Conservation (phyloP, 2,797 vertebrate species). For the Anguilla marmorata region DNA sequence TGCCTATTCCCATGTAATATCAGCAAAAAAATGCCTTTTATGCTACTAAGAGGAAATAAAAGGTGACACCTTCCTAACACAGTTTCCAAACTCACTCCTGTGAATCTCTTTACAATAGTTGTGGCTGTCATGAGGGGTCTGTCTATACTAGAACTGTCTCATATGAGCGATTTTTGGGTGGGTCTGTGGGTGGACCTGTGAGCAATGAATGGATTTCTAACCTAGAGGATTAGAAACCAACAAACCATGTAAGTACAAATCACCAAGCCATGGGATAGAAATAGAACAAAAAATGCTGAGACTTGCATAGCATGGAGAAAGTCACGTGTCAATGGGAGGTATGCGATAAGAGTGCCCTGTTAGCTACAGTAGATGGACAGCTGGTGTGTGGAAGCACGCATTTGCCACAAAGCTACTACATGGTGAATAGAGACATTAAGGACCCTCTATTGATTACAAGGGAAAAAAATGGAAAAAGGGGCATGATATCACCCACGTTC, state of each 20-base stretch:
- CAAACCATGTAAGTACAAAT: neutral
- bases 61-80: neutral
- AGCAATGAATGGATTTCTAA: neutral
- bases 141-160: neutral
- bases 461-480: constrained; percentile 31
- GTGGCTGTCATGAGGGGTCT: neutral
- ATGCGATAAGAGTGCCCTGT: too few species aligned
- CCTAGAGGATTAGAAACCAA: neutral
- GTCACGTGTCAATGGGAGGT: too few species aligned
- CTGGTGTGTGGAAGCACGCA: constrained; percentile 43
- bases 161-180: neutral
- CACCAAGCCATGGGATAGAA: neutral
- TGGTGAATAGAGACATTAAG: constrained; percentile 45
- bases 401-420: neutral
- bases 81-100: neutral
- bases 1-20: neutral
- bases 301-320: neutral
- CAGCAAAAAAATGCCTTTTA: neutral
- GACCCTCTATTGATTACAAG: constrained; percentile 27
- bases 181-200: neutral
- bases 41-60: neutral
- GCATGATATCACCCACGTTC: constrained; percentile 38
- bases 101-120: neutral
- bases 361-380: constrained; percentile 29
- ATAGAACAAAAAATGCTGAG: neutral